Base-by-base conservation (phyloP, 2,888 invertebrate species). In the Calameuta filiformis region DNA sequence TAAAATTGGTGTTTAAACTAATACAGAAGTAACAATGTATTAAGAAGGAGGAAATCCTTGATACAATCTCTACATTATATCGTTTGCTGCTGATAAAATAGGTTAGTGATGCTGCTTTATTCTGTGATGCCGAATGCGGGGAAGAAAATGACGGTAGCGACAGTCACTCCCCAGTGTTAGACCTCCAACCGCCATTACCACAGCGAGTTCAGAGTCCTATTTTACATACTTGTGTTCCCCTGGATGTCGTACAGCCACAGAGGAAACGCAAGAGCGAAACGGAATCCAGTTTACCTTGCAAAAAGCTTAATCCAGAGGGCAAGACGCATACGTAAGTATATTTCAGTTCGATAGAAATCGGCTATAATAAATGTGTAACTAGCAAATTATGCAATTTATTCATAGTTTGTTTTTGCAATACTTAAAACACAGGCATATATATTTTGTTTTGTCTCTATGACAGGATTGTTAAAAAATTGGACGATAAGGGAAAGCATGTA, bases 261-360 rank as follows among this genome's bases (percentile, higher is more conserved):
- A 90, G 90, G 77, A 91, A 91, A 81, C 88, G 91, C 74, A 91
- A 91, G 81, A 89, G 88, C 76, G 91, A 90, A 82, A 87, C 86
- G 73, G 91, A 91, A 76, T 87, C 86, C 23, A 89, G 83, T 81
- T 86, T 90, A 87, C 93, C 94, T 34, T 92, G 93, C 88, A 94
- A 94, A 90, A 94, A 93, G 87, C 89, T 92, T 81, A 91, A 91
- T 86, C 92, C 92, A 68, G 93, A 93, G 83, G 92, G 92, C 77
- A 93, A 91, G 85, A 87, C 85, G 77, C 81, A 85, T 80, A 81
- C 84, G 90, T 89, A 77, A 85, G 87, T 81, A 40, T 34, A 69
- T 12, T 37, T 35, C 30, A 35, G 34, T 73, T 56, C 3, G 1
- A n/a, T 40, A 40, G 40, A 30, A 12, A 11, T 33, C 68, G 4